These are phyloP conservation scores for Probaryconus sp. DNA, from an alignment of 1,140 invertebrate genomes.

Conservation along the genomic window DNA sequence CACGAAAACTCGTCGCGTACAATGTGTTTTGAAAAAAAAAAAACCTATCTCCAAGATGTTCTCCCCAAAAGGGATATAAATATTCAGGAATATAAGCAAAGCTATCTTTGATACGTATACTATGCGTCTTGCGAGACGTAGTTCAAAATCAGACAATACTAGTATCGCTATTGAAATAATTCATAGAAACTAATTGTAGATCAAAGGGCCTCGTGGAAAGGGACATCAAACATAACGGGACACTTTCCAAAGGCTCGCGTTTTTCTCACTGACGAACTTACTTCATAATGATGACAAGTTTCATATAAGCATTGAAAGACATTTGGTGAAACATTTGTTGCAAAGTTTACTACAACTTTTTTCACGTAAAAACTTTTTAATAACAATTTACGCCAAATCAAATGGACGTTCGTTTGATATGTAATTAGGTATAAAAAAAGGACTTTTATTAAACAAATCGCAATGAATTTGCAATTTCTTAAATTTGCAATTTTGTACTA, in stretches of 20 bases:
- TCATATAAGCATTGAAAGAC: no score
- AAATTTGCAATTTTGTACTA: no score
- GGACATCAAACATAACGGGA: slow-evolving; percentile 45
- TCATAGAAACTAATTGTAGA: slow-evolving; percentile 35
- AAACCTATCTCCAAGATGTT: background rate
- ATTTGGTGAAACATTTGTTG: no score
- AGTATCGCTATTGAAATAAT: slow-evolving; percentile 56
- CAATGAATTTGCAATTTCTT: no score
- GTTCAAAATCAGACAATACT: slow-evolving; percentile 72
- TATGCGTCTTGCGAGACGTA: slow-evolving; percentile 55
- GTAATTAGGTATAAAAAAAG: no score
- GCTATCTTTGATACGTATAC: slow-evolving; percentile 45
- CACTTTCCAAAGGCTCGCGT: slow-evolving; percentile 45
- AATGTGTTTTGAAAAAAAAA: slow-evolving; percentile 15
- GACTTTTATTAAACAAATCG: no score
- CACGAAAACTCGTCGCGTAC: background rate
- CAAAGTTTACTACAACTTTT: no score
- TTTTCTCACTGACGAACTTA: slow-evolving; percentile 52
- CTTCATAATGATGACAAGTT: slow-evolving; percentile 16
- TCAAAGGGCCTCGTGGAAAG: slow-evolving; percentile 38
- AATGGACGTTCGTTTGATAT: no score
- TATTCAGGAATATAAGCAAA: slow-evolving; percentile 33
- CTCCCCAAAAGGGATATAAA: background rate
- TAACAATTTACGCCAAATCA: no score
- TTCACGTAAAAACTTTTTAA: no score